Percentiles rank a stretch among this genome's conserved stretches.
These are phyloP conservation scores for Agrochola macilenta DNA, from an alignment of 2,888 invertebrate genomes.

Conservation along the genomic window DNA sequence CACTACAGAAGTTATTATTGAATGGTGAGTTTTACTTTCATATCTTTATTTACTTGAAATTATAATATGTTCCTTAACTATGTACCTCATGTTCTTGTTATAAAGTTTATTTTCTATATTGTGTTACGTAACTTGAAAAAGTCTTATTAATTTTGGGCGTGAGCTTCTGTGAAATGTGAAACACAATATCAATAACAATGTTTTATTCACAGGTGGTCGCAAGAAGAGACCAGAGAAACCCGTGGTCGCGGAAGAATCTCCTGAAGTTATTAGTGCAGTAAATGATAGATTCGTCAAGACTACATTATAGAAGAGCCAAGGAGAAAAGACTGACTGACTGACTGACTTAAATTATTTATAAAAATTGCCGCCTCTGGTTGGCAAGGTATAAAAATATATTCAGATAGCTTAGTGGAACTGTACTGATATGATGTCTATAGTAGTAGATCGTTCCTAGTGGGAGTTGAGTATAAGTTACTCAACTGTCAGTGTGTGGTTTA, in stretches of 20 bases:
- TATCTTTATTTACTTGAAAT: background rate
- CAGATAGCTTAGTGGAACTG: background rate
- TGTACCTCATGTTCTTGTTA: background rate
- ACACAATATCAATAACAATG: background rate
- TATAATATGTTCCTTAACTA: background rate
- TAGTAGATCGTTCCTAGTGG: constrained; percentile 6
- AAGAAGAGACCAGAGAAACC: constrained; percentile 61
- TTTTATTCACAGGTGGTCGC: constrained; percentile 58
- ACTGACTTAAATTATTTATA: constrained; percentile 36
- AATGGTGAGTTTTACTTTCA: constrained; percentile 67
- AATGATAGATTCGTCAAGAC: constrained; percentile 63
- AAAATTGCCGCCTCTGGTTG: background rate
- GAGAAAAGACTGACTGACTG: constrained; percentile 38
- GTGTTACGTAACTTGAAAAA: background rate
- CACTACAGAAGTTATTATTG: constrained; percentile 77
- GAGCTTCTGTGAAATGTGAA: background rate
- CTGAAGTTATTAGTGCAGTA: constrained; percentile 17
- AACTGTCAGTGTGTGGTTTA: background rate
- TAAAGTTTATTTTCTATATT: background rate
- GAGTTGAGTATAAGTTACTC: background rate
- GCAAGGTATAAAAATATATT: background rate
- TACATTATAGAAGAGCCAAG: constrained; percentile 48
- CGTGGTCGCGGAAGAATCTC: constrained; percentile 53
- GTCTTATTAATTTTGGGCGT: background rate
- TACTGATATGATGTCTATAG: constrained; percentile 1